phyloP scores from a whole-genome alignment of 2,797 vertebrate species.

The Melanotaenia parkinsoni region DNA sequence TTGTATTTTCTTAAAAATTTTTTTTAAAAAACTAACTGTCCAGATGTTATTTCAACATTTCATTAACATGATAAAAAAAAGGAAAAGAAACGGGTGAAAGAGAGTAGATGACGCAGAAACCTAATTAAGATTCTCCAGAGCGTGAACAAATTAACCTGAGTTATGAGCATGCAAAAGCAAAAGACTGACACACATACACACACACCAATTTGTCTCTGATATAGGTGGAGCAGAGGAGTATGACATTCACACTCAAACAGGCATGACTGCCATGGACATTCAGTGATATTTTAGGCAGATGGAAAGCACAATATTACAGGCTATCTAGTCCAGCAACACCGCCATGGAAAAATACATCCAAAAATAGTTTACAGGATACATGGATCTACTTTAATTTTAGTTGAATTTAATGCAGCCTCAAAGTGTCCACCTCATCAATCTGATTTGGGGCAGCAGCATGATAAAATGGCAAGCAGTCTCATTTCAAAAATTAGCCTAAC shows the following conservation, averaged over 20 bases:
- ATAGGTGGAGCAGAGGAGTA: constrained; percentile 65
- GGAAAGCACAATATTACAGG: constrained; percentile 55
- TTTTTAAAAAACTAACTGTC: constrained; percentile 9
- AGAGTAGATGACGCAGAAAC: constrained; percentile 77
- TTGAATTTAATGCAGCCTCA: constrained; percentile 41
- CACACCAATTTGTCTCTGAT: constrained; percentile 37
- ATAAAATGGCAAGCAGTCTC: constrained; percentile 72
- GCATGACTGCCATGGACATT: constrained; percentile 66
- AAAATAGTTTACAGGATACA: constrained; percentile 54
- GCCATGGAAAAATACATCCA: constrained; percentile 60
- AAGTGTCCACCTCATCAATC: constrained; percentile 61
- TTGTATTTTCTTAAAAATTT: constrained; percentile 31
- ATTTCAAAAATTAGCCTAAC: constrained; percentile 70
- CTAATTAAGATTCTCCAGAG: constrained; percentile 80
- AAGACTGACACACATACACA: constrained; percentile 42
- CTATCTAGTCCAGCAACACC: constrained; percentile 51
- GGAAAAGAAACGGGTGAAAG: constrained; percentile 30
- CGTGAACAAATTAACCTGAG: constrained; percentile 81
- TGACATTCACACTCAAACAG: constrained; percentile 78
- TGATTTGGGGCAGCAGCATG: constrained; percentile 69
- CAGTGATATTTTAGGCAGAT: constrained; percentile 65
- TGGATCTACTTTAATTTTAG: constrained; percentile 44
- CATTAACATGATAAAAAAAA: constrained; percentile 66
- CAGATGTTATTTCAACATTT: constrained; percentile 63
- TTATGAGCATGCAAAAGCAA: constrained; percentile 74